Evolutionary conservation across 1,140 invertebrate genomes (phyloP).

Genomic region (Drosophila elegans): DNA sequence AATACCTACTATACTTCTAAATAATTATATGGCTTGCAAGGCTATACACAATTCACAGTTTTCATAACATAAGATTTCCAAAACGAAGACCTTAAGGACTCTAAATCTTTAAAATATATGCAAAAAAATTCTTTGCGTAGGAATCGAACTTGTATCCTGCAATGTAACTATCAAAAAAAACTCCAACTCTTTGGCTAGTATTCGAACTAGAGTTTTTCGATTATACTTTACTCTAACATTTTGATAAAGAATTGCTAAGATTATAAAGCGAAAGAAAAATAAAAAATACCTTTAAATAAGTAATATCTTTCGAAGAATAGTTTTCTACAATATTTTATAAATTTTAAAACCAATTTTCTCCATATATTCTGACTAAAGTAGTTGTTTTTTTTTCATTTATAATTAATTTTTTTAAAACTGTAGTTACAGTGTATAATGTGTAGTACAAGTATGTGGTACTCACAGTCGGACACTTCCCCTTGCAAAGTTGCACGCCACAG

Average conservation of each 20-base stretch:
- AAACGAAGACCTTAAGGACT: neutral
- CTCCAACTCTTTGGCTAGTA: no score
- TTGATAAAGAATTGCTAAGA: no score
- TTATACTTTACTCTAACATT: no score
- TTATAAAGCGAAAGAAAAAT: no score
- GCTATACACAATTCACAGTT: neutral
- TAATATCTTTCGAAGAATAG: no score
- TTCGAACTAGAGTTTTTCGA: no score
- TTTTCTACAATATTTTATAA: no score
- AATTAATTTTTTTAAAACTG: neutral
- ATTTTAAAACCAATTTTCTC: no score
- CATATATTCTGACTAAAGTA: no score
- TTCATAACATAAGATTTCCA: neutral
- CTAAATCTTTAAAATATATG: neutral
- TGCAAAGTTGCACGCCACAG: conserved; percentile 89
- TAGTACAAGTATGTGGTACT: conserved; percentile 38
- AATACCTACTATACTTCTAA: no score
- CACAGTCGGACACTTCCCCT: conserved; percentile 88
- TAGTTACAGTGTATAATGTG: neutral
- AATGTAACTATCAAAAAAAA: neutral
- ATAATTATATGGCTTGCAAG: neutral
- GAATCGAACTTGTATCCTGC: neutral
- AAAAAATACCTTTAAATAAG: no score
- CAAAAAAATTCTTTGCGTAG: neutral
- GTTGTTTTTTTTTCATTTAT: no score